phyloP scores from a whole-genome alignment of 2,888 invertebrate genomes.

The Torymus auratus region DNA sequence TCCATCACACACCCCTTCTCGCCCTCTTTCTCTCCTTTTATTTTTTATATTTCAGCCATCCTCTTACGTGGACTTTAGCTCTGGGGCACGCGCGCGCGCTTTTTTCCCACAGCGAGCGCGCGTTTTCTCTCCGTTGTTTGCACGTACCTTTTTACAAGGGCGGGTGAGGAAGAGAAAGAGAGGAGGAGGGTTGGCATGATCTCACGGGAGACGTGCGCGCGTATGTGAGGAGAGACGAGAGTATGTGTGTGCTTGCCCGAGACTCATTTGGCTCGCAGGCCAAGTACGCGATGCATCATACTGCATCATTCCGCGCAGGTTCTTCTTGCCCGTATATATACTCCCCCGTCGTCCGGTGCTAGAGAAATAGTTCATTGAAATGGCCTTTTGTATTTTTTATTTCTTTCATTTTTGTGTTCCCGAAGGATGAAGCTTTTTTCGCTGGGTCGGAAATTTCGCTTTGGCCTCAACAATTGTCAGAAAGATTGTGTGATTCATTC shows the following conservation, averaged over 20 bases:
- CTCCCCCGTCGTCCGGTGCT: neutral
- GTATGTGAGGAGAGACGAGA: neutral
- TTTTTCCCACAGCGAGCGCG: too few species aligned
- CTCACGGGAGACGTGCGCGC: neutral
- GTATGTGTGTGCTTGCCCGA: neutral
- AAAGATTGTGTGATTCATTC: too few species aligned
- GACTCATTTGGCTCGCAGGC: slow-evolving; percentile 46
- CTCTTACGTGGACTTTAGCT: too few species aligned
- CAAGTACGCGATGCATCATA: slow-evolving; percentile 45
- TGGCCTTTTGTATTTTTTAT: neutral
- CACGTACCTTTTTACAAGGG: too few species aligned
- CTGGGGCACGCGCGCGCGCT: too few species aligned
- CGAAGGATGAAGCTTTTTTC: too few species aligned
- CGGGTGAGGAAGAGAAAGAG: neutral
- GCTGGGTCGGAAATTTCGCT: too few species aligned
- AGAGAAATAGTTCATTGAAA: neutral
- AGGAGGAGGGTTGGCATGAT: neutral
- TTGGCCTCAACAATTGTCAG: too few species aligned
- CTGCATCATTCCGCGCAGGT: slow-evolving; percentile 26
- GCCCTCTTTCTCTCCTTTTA: neutral
- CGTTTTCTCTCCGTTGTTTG: too few species aligned
- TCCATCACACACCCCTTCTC: neutral
- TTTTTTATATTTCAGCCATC: neutral
- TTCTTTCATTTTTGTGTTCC: neutral
- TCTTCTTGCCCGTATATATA: neutral